Evolutionary conservation across 2,113 vertebrate genomes (phyloP).

Genomic region (Arenaria interpres): DNA sequence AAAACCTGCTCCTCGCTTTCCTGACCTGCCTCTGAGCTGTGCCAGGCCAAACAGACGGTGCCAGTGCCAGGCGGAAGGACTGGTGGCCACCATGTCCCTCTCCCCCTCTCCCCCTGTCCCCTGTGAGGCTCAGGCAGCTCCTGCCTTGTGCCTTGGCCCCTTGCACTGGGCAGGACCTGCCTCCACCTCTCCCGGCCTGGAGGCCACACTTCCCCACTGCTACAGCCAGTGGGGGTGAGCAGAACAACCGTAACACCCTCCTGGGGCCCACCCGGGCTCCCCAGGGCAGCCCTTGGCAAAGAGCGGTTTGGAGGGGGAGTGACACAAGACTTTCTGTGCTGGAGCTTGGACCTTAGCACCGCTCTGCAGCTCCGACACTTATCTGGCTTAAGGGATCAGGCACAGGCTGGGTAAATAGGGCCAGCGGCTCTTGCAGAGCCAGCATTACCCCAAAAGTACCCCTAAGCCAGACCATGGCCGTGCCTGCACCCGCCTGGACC

Average conservation of each 20-base stretch:
- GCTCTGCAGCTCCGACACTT: not conserved
- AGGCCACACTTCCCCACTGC: not conserved
- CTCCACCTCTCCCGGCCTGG: not conserved
- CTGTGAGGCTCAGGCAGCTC: not conserved
- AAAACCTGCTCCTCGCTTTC: not conserved
- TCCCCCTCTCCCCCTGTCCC: not conserved
- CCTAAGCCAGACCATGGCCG: not conserved
- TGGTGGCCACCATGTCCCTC: not conserved
- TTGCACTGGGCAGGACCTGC: rapidly evolving
- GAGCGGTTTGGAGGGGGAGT: not conserved
- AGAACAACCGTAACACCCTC: rapidly evolving
- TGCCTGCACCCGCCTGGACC: rapidly evolving
- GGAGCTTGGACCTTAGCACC: not conserved
- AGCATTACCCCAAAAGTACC: not conserved
- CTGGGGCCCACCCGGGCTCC: rapidly evolving
- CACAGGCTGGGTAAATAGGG: not conserved
- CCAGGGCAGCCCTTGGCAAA: not conserved
- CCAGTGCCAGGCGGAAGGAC: not conserved
- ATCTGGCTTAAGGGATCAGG: conserved; percentile 66
- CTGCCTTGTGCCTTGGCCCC: no score
- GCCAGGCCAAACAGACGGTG: not conserved
- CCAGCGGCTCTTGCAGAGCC: not conserved
- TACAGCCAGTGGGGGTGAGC: rapidly evolving
- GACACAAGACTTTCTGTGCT: not conserved
- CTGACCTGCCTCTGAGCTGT: not conserved